Percentiles rank a stretch among this genome's conserved stretches.
Evolutionary conservation across 37 sponge, comb jelly and placozoan species (phyloP).

Genomic region (Corticium candelabrum): DNA sequence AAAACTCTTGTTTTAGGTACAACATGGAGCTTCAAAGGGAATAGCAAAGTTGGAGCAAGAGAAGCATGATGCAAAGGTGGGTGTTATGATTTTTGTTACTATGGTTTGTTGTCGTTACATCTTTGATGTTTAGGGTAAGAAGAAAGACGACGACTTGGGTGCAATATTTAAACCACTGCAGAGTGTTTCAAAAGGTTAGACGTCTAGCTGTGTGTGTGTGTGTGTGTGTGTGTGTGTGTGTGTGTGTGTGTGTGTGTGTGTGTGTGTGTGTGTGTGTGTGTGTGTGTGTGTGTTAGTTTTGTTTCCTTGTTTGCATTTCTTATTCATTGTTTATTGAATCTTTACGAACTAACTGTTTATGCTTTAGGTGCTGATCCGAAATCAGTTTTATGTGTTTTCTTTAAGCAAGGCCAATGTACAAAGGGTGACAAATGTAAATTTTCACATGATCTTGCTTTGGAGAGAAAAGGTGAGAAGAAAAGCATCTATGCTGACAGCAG

Average conservation of each 20-base stretch:
- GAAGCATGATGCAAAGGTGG: conserved; percentile 28
- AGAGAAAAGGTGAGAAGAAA: conserved; percentile 79
- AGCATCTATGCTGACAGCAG: conserved; percentile 88
- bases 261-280: conserved; percentile 5
- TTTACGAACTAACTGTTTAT: background rate
- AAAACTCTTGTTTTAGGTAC: no score
- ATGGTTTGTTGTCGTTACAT: no score
- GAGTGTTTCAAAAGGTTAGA: conserved; percentile 8
- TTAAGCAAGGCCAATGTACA: conserved; percentile 83
- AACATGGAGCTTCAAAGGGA: conserved; percentile 5
- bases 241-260: conserved; percentile 5
- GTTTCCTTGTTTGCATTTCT: no score
- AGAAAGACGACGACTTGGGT: conserved; percentile 38
- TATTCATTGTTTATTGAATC: background rate
- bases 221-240: conserved; percentile 5
- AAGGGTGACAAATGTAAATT: conserved; percentile 99
- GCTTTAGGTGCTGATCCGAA: conserved; percentile 88
- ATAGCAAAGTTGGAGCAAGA: conserved; percentile 38
- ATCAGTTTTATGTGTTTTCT: conserved; percentile 92
- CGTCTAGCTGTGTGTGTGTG: conserved; percentile 5
- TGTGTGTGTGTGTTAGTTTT: no score
- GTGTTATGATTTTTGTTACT: no score
- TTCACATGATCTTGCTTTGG: conserved; percentile 91
- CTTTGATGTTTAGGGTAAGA: no score
- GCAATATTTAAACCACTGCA: conserved; percentile 68